Conservation (phyloP, 2,797 vertebrate genomes). For the Neopelma chrysocephalum region DNA sequence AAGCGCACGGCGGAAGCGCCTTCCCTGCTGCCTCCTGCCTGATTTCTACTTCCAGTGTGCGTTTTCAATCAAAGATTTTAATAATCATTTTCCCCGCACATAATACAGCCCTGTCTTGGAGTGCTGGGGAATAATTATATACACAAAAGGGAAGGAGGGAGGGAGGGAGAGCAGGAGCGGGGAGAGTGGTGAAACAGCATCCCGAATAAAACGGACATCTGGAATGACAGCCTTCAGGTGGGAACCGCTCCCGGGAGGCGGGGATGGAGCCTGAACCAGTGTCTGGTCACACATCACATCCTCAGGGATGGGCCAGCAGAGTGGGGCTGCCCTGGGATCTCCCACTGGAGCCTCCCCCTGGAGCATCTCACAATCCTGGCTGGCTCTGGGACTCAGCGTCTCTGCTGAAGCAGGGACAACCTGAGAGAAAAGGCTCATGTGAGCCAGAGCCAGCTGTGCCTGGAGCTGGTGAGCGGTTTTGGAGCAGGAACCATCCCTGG, state of each 20-base stretch:
- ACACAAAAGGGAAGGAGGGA: conserved; percentile 50
- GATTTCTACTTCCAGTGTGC: conserved; percentile 43
- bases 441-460: background rate
- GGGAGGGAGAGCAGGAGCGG: background rate
- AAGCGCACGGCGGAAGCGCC: background rate
- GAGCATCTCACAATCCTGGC: background rate
- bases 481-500: background rate
- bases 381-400: background rate
- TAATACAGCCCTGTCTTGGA: conserved; percentile 61
- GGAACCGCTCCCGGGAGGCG: accelerated
- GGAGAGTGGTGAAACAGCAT: background rate
- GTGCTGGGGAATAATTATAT: conserved; percentile 69
- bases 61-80: conserved; percentile 57
- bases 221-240: background rate
- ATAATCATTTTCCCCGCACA: conserved; percentile 66
- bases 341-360: accelerated
- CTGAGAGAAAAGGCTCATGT: background rate
- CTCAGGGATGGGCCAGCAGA: background rate
- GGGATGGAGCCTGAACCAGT: background rate
- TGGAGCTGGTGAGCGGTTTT: background rate
- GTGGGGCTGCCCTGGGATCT: background rate
- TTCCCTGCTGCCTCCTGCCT: conserved; percentile 21
- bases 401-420: background rate
- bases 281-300: accelerated
- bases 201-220: background rate